Percentiles rank a stretch among this genome's conserved stretches.
Evolutionary conservation across 1,140 invertebrate species (phyloP).

Genomic region (Hydropsyche tenuis): DNA sequence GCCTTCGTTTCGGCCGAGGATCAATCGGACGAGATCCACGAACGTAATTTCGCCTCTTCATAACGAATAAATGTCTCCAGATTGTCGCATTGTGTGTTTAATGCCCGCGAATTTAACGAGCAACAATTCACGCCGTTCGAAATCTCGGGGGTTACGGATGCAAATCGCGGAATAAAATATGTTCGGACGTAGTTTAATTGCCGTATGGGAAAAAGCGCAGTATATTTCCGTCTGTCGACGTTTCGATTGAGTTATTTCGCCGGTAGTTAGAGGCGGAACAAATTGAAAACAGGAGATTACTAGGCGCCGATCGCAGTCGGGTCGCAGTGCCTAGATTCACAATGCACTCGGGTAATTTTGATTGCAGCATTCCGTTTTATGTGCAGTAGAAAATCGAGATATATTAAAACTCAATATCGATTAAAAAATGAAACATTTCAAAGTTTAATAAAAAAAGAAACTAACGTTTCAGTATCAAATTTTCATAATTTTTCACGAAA

Average conservation of each 20-base stretch:
- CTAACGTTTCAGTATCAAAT: too few relatives aligned
- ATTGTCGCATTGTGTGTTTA: too few relatives aligned
- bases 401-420: too few relatives aligned
- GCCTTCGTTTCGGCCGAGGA: background rate
- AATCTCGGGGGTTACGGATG: background rate
- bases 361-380: background rate
- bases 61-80: too few relatives aligned
- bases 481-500: too few relatives aligned
- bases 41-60: too few relatives aligned
- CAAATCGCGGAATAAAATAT: too few relatives aligned
- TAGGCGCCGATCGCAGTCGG: conserved; percentile 9
- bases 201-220: background rate
- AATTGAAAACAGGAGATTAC: conserved; percentile 37
- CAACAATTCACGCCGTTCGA: background rate
- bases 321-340: background rate
- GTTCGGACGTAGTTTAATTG: conserved; percentile 11
- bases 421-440: too few relatives aligned
- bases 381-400: background rate
- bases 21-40: conserved; percentile 3
- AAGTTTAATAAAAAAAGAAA: too few relatives aligned
- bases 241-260: conserved; percentile 11
- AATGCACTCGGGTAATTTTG: too few relatives aligned
- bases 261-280: conserved; percentile 20
- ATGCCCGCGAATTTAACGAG: too few relatives aligned
- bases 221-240: background rate